Base-by-base conservation (phyloP, 2,888 invertebrate species). In the Harpalus rufipes region DNA sequence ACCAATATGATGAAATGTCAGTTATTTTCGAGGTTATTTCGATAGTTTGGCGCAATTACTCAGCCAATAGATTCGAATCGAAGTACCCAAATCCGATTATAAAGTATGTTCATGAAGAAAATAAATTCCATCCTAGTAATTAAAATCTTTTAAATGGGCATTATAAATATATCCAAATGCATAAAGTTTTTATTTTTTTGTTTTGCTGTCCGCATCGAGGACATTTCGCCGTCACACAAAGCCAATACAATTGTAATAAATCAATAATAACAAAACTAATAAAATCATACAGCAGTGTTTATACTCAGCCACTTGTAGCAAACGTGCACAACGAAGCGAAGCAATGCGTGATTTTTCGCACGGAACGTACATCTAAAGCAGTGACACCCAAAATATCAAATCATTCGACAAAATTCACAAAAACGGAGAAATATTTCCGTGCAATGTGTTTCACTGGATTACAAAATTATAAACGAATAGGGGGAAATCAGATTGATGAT, bases 201-300 rank as follows among this genome's bases (percentile, higher is more conserved):
- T 32, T 32, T 32, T 32, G 32, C 32, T 32, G 32, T 32, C 44
- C 10, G 44, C 12, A 7, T 51, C 10, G 44, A 12, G 0, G 44
- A 51, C 44, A 51, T 51, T 8, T 51, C 44, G 6, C 1, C 44
- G 10, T 74, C 2, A 74, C 56, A 25, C 78, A 78, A 78, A 78
- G 58, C 78, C 78, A 16, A 78, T 80, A 80, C 61, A 61, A 61
- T 59, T 61, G 41, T 61, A 80, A 80, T 80, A 61, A 80, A 80
- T 80, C 80, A 80, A 80, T 80, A 79, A 79, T 76, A 80, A 80
- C 80, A 80, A 80, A 80, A 61, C 25, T 59, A 80, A 80, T 80
- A 80, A 80, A 80, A 80, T 80, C 61, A 59, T 80, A 80, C 61
- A 80, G 58, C 58, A 80, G n/a, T 80, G 61, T 80, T 61, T 80